Base-by-base conservation (phyloP, 1,140 invertebrate genomes). In the Drosophila elegans region DNA sequence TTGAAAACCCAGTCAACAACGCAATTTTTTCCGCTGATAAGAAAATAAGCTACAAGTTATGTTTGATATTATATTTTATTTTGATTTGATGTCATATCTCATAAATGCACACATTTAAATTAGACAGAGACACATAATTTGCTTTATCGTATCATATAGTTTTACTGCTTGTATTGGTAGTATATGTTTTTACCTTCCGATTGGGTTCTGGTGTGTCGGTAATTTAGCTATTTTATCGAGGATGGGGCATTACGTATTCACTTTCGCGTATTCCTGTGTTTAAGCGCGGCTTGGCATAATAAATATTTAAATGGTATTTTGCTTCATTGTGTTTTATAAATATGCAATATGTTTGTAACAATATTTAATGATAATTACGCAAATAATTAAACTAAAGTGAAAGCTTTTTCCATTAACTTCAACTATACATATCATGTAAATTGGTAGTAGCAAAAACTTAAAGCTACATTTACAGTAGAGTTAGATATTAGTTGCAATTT, bases 331-430 rank as follows among this genome's bases (percentile, higher is more conserved):
- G 49, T 56, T 76, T 64, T 88, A 88, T 86, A 88, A 88, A 83
- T 86, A 84, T 79, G 82, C 67, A 81, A 83, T 88, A 89, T 89
- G 80, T 83, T 88, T 88, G 72, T 88, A 88, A 88, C 83, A 88
- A 88, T 88, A 89, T 89, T 83, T 76, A 89, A 76, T 79, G 59
- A 55, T 86, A 82, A 83, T 88, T 88, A 86, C 60, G 83, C 83
- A 88, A 88, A 88, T 88, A 88, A 88, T 88, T 88, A 89, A 88
- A 88, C 83, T 88, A 88, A 88, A 88, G 84, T 88, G 80, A 88
- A 89, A 88, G 84, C 84, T 89, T 88, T 88, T 66, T 89, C 84
- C 80, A 72, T 89, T 72, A 77, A 89, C 89, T 74, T 89, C 75
- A 77, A 89, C 89, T 88, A 74, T 88, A 88, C 84, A 89, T 80